These are phyloP conservation scores for Suillia variegata DNA, from an alignment of 2,888 invertebrate species.

Conservation along the genomic window DNA sequence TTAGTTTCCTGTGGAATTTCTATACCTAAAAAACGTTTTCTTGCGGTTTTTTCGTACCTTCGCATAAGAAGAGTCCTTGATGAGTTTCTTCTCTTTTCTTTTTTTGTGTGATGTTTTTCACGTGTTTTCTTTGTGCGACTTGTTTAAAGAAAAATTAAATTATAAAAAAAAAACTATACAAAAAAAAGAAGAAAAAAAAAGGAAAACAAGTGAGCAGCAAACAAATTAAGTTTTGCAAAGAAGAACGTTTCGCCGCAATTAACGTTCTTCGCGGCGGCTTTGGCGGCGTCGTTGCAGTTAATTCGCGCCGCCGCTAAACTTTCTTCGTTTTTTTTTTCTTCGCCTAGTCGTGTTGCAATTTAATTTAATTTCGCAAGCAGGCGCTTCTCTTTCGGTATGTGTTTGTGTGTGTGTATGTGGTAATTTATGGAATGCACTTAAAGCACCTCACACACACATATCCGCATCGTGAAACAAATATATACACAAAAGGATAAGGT, in stretches of 20 bases:
- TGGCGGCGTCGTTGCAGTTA: neutral
- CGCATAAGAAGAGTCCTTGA: neutral
- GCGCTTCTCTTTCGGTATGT: neutral
- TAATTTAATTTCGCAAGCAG: constrained; percentile 1
- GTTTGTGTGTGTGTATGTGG: neutral
- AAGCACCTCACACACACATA: too few relatives aligned
- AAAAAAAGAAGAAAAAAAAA: neutral
- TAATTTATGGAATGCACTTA: neutral
- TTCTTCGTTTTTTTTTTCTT: too few relatives aligned
- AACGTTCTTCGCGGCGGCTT: neutral
- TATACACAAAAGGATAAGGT: neutral
- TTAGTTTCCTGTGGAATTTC: too few relatives aligned
- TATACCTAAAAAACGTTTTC: too few relatives aligned
- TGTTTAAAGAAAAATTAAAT: too few relatives aligned
- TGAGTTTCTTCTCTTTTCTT: neutral
- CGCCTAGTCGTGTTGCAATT: constrained; percentile 3
- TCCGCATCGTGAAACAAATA: too few relatives aligned
- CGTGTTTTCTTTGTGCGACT: neutral
- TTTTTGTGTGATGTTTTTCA: neutral
- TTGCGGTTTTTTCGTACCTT: too few relatives aligned
- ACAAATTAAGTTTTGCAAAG: constrained; percentile 1
- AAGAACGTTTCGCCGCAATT: constrained; percentile 1
- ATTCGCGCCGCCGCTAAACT: neutral
- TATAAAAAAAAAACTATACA: too few relatives aligned
- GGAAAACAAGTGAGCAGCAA: neutral